phyloP scores from a whole-genome alignment of 2,888 invertebrate genomes.

The Coelinius sp. region DNA sequence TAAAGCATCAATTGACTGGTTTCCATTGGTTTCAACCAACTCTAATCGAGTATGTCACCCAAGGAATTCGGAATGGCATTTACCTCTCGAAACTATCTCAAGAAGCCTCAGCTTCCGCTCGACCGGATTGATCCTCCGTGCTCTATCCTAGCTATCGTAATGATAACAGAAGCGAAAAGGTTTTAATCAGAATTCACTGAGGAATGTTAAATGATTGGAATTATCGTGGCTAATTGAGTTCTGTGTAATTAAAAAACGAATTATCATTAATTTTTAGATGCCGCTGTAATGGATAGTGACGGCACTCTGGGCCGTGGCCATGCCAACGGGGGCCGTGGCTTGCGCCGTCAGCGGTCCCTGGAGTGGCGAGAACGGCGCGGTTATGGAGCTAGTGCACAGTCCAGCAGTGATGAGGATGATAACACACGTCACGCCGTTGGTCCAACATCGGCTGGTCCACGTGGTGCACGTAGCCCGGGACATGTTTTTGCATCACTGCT shows the following conservation, averaged over 20 bases:
- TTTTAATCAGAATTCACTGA: slow-evolving; percentile 2
- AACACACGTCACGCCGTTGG: slow-evolving; percentile 59
- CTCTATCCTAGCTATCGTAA: not conserved
- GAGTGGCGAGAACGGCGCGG: slow-evolving; percentile 75
- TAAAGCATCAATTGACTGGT: slow-evolving; percentile 56
- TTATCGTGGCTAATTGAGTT: not conserved
- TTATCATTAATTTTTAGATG: slow-evolving; percentile 53
- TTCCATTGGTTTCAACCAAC: slow-evolving; percentile 52
- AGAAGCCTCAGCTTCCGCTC: slow-evolving; percentile 17
- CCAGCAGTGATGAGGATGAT: slow-evolving; percentile 63
- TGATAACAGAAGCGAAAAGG: slow-evolving; percentile 12
- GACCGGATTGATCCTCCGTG: slow-evolving; percentile 30
- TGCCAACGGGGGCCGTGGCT: slow-evolving; percentile 64
- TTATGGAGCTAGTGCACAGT: slow-evolving; percentile 73
- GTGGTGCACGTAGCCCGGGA: slow-evolving; percentile 61
- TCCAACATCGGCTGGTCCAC: slow-evolving; percentile 50
- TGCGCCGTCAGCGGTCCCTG: slow-evolving; percentile 74
- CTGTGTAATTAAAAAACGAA: not conserved
- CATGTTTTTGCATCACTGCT: slow-evolving; percentile 61
- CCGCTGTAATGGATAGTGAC: slow-evolving; percentile 64
- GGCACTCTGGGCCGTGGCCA: slow-evolving; percentile 66
- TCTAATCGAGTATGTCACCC: slow-evolving; percentile 55
- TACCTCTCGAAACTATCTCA: slow-evolving; percentile 51
- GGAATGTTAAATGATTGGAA: not conserved
- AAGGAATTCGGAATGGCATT: slow-evolving; percentile 59